phyloP scores from a whole-genome alignment of 2,888 invertebrate species.

The Amiota mariae region DNA sequence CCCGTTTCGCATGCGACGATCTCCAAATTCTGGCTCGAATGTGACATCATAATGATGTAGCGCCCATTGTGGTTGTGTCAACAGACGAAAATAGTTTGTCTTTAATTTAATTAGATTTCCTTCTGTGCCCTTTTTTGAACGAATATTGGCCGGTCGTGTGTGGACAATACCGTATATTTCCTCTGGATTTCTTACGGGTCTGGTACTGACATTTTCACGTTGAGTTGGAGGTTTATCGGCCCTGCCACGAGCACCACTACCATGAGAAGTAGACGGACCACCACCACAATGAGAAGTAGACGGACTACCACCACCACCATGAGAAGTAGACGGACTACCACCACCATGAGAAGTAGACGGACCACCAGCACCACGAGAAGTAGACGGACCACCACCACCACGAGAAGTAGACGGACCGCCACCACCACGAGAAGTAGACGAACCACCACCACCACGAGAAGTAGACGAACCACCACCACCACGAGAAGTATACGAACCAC shows the following conservation, averaged over 20 bases:
- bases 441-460: no score
- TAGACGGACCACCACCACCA: no score
- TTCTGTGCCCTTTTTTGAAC: slow-evolving; percentile 73
- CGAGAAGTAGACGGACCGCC: no score
- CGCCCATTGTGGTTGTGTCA: slow-evolving; percentile 80
- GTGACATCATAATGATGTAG: slow-evolving; percentile 85
- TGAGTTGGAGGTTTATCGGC: no score
- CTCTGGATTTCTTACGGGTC: neutral
- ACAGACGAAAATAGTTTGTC: slow-evolving; percentile 82
- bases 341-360: no score
- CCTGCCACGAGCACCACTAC: neutral
- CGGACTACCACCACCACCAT: neutral
- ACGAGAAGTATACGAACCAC: no score
- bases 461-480: no score
- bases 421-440: no score
- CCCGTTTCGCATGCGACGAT: slow-evolving; percentile 77
- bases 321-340: neutral
- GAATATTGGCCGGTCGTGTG: slow-evolving; percentile 64
- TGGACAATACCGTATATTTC: slow-evolving; percentile 61
- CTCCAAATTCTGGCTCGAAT: slow-evolving; percentile 82
- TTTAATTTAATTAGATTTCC: slow-evolving; percentile 76
- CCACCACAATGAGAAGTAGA: no score
- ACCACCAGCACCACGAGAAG: no score
- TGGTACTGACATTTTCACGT: no score
- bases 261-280: neutral